Evolutionary conservation across 1,140 invertebrate genomes (phyloP).

Genomic region (Drosophila serrata): DNA sequence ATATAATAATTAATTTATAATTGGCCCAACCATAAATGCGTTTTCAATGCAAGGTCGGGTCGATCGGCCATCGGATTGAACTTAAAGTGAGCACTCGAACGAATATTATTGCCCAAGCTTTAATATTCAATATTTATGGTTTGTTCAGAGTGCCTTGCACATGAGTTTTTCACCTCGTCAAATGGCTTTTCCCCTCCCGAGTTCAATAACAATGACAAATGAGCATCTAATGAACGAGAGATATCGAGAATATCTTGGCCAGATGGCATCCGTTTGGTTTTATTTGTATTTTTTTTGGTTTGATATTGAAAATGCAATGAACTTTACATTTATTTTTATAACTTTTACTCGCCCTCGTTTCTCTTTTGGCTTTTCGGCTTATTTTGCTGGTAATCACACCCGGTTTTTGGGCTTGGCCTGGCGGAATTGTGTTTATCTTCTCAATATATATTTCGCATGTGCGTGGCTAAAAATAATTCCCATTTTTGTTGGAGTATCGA

Average conservation of each 20-base stretch:
- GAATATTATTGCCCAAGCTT: constrained; percentile 16
- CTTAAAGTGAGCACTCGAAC: constrained; percentile 36
- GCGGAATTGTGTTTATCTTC: constrained; percentile 47
- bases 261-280: constrained; percentile 17
- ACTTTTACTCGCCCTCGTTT: constrained; percentile 19
- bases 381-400: constrained; percentile 33
- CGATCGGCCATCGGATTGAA: constrained; percentile 30
- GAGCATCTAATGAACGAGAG: constrained; percentile 8
- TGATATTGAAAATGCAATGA: constrained; percentile 48
- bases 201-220: constrained; percentile 40
- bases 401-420: constrained; percentile 52
- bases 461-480: constrained; percentile 54
- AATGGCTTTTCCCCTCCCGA: constrained; percentile 6
- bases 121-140: constrained; percentile 21
- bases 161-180: constrained; percentile 34
- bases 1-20: constrained; percentile 51
- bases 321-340: constrained; percentile 57
- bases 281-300: constrained; percentile 11
- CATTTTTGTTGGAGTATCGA: constrained; percentile 39
- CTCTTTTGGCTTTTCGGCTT: not conserved
- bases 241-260: constrained; percentile 15
- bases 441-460: constrained; percentile 43
- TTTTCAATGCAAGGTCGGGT: constrained; percentile 61
- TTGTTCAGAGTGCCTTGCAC: not conserved
- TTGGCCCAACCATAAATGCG: constrained; percentile 55